These are phyloP conservation scores for Bubo blakistoni DNA, from an alignment of 2,113 vertebrate genomes.

Conservation along the genomic window DNA sequence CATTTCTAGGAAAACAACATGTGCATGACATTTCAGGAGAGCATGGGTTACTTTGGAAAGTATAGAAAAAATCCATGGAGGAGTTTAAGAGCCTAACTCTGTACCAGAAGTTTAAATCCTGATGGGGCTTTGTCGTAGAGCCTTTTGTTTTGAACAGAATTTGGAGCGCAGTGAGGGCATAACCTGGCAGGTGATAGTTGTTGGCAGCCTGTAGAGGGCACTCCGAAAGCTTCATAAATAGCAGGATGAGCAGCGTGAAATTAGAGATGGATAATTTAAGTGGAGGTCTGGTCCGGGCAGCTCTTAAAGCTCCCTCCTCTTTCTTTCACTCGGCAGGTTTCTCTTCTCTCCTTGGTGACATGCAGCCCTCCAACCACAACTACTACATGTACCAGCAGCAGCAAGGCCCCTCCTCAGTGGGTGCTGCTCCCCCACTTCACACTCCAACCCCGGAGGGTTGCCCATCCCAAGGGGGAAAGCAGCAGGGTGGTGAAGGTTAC, in stretches of 20 bases:
- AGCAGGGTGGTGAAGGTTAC: conserved; percentile 69
- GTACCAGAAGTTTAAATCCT: not conserved
- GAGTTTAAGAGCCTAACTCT: not conserved
- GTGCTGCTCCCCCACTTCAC: conserved; percentile 81
- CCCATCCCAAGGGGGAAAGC: conserved; percentile 72
- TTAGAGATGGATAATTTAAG: not conserved
- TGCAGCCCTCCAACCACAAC: conserved; percentile 79
- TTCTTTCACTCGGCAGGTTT: conserved; percentile 59
- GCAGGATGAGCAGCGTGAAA: not conserved
- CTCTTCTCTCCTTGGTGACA: conserved; percentile 76
- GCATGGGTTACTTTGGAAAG: not conserved
- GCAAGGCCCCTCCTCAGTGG: conserved; percentile 69
- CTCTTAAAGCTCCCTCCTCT: not conserved
- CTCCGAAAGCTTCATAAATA: not conserved
- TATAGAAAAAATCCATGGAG: not conserved
- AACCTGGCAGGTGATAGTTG: not conserved
- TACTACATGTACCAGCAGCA: conserved; percentile 82
- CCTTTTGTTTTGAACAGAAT: not conserved
- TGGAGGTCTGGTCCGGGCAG: not conserved
- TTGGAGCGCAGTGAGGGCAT: not conserved
- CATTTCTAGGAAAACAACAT: not conserved
- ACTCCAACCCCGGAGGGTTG: conserved; percentile 84
- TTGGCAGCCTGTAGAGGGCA: conserved; percentile 25
- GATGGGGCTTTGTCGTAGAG: not conserved
- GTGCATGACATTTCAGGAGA: not conserved